These are phyloP conservation scores for Gobionotothen gibberifrons DNA, from an alignment of 2,797 vertebrate genomes.

Conservation along the genomic window DNA sequence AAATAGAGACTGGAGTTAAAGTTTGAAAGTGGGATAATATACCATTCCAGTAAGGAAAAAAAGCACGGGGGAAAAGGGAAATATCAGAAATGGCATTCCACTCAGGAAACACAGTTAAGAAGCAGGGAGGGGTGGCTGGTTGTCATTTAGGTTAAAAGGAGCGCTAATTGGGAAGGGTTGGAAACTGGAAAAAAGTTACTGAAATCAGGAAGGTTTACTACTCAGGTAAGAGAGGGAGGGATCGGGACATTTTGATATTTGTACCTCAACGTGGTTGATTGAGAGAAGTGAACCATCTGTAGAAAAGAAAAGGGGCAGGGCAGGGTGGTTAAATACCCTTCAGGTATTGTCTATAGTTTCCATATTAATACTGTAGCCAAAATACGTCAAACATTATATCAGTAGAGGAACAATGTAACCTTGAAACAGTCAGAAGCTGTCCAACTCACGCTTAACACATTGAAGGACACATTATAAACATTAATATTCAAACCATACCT, in stretches of 20 bases:
- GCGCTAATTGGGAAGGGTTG: constrained; percentile 76
- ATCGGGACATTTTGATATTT: constrained; percentile 82
- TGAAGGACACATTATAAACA: constrained; percentile 16
- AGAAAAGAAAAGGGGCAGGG: constrained; percentile 86
- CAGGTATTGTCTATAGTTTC: constrained; percentile 57
- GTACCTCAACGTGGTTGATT: constrained; percentile 87
- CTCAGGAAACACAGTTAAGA: constrained; percentile 83
- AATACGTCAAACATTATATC: constrained; percentile 37
- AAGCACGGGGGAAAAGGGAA: constrained; percentile 63
- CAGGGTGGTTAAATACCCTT: constrained; percentile 84
- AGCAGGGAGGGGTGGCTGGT: constrained; percentile 77
- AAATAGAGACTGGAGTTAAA: constrained; percentile 70
- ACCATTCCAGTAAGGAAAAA: constrained; percentile 79
- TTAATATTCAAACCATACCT: constrained; percentile 20
- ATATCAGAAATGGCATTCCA: constrained; percentile 81
- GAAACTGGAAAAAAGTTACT: constrained; percentile 78
- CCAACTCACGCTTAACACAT: background rate
- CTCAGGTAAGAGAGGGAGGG: constrained; percentile 78
- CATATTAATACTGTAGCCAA: constrained; percentile 50
- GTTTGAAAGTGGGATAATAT: constrained; percentile 74
- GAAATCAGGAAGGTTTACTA: constrained; percentile 81
- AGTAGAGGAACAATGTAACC: constrained; percentile 43
- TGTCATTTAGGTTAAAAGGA: constrained; percentile 74
- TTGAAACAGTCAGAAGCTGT: constrained; percentile 21
- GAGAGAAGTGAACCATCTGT: constrained; percentile 88